A percentile compares a stretch with the other conserved stretches of the same genome.
phyloP scores from a whole-genome alignment of 2,888 invertebrate genomes.

The Daptonema setosum region DNA sequence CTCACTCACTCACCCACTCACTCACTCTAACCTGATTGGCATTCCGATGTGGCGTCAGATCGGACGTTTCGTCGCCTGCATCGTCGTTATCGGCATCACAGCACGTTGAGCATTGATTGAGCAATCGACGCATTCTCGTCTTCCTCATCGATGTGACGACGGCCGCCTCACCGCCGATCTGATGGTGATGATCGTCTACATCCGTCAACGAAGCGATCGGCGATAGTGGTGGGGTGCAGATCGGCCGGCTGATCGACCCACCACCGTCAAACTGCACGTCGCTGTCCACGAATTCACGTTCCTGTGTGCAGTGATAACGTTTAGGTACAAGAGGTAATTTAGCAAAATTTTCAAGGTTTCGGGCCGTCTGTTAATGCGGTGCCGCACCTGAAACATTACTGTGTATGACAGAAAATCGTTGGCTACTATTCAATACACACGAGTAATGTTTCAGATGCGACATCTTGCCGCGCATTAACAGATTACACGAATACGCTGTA shows the following conservation, averaged over 20 bases:
- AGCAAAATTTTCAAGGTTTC: neutral
- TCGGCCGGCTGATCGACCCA: neutral
- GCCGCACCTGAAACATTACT: too few species aligned
- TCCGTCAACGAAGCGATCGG: neutral
- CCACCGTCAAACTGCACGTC: slow-evolving; percentile 1
- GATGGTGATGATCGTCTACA: neutral
- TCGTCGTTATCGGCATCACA: neutral
- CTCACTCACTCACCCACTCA: too few species aligned
- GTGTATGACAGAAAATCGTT: neutral
- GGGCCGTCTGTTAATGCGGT: neutral
- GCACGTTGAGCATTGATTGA: neutral
- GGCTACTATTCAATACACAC: too few species aligned
- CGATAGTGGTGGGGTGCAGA: slow-evolving; percentile 1
- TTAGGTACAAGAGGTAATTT: too few species aligned
- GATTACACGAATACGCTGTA: too few species aligned
- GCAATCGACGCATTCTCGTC: too few species aligned
- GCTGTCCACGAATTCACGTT: slow-evolving; percentile 8
- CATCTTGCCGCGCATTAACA: too few species aligned
- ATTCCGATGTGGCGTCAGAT: too few species aligned
- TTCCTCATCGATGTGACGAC: too few species aligned
- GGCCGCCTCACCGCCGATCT: neutral
- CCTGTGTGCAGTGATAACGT: slow-evolving; percentile 2
- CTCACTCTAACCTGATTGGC: too few species aligned
- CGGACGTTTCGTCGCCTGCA: neutral
- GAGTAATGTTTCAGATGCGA: too few species aligned